These are phyloP conservation scores for Busseola fusca DNA, from an alignment of 2,888 invertebrate genomes.

Conservation along the genomic window DNA sequence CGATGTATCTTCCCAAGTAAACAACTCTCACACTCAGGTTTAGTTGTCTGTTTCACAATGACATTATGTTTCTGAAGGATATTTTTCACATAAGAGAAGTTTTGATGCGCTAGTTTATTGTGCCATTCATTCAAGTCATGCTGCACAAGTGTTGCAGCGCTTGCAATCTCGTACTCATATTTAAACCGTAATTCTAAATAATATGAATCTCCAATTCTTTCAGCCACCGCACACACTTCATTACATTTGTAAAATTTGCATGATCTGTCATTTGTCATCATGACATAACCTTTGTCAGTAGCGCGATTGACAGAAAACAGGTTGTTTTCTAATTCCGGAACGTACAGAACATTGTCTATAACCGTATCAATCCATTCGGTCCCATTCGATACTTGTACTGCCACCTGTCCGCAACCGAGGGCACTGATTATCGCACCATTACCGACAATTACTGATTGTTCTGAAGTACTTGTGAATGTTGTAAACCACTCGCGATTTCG, in stretches of 20 bases:
- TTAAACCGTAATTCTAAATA: no score
- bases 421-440: constrained; percentile 49
- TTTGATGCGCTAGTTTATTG: background rate
- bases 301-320: constrained; percentile 6
- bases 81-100: background rate
- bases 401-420: constrained; percentile 52
- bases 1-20: constrained; percentile 1
- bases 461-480: constrained; percentile 6
- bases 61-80: background rate
- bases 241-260: constrained; percentile 46
- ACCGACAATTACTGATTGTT: constrained; percentile 25
- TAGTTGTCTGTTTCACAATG: background rate
- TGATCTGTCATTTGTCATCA: constrained; percentile 32
- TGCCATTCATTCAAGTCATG: no score
- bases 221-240: background rate
- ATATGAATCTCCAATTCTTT: background rate
- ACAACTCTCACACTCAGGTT: background rate
- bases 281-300: background rate
- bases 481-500: constrained; percentile 45
- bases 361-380: constrained; percentile 56
- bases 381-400: constrained; percentile 49
- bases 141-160: no score
- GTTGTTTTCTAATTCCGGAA: constrained; percentile 37
- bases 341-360: constrained; percentile 58
- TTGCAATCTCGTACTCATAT: no score